Evolutionary conservation across 2,113 vertebrate species (phyloP), one percentile per base, ranked within the genome.

Genomic region (Canis aureus): DNA sequence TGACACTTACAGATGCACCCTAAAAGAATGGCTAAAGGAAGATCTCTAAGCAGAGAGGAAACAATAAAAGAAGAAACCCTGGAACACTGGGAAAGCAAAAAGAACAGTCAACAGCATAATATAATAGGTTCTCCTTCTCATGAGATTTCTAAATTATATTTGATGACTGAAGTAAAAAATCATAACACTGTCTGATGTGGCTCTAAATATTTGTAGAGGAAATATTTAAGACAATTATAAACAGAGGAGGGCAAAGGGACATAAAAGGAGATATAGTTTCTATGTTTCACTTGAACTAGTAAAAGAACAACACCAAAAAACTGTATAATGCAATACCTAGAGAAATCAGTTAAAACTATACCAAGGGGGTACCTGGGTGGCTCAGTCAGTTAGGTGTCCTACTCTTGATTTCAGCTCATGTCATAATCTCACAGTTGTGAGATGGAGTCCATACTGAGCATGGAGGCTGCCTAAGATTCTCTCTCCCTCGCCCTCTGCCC

Each of bases 91-190:
- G 43, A 92, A 88, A 69, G 80, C 2, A 89, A 74, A 55, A 87
- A 83, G 22, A 66, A 71, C 20, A 43, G 38, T 55, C 53, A 55
- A 25, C 73, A 91, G 76, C 90, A 82, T 38, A 66, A 87, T 55
- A 20, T 29, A 80, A 74, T 19, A 87, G 59, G 27, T 67, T 83
- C 60, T 64, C 55, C 11, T 82, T 76, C 66, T 95, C 74, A 76
- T 78, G 4, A 86, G 66, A 81, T 93, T 86, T 81, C 67, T 76
- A 79, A 90, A 82, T 86, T 88, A 78, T 88, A 78, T 94, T 89
- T 91, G 23, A 94, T 91, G 76, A 43, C 38, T 82, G n/a, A 92
- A 92, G n/a, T 67, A 74, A 95, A 91, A 80, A 96, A 55, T 94
- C 7, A 9, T 59, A 82, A 87, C 32, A 79, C 3, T 49, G 55